phyloP scores from a whole-genome alignment of 1,140 invertebrate genomes.

The Drosophila bocqueti region DNA sequence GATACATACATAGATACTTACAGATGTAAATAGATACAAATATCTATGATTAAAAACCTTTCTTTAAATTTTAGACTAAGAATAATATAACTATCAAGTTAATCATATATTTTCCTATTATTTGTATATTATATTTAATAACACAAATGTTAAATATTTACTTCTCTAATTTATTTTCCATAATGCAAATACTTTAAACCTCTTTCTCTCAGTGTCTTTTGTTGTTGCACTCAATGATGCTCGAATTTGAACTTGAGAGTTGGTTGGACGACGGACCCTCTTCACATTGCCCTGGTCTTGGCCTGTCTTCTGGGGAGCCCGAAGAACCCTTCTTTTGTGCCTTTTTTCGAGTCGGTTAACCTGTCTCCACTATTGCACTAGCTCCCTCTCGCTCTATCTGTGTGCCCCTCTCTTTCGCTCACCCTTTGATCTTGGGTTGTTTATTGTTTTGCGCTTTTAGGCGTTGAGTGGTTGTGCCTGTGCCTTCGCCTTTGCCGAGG shows the following conservation, averaged over 20 bases:
- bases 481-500: not conserved
- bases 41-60: no score
- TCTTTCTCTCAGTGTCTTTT: constrained; percentile 20
- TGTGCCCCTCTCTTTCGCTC: not conserved
- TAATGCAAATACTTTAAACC: no score
- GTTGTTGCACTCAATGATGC: constrained; percentile 25
- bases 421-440: constrained; percentile 42
- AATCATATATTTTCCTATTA: no score
- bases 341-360: constrained; percentile 49
- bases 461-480: constrained; percentile 42
- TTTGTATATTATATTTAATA: no score
- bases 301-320: constrained; percentile 4
- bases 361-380: constrained; percentile 41
- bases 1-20: no score
- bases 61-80: no score
- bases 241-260: constrained; percentile 45
- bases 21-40: no score
- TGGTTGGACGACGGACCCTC: constrained; percentile 21
- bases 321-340: constrained; percentile 51
- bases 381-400: not conserved
- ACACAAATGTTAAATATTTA: no score
- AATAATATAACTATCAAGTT: no score
- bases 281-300: constrained; percentile 14
- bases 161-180: no score
- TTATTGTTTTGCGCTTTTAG: constrained; percentile 68